Percentiles rank a stretch among this genome's conserved stretches.
Conservation (phyloP, 2,888 invertebrate genomes). For the Cephus pulcher region DNA sequence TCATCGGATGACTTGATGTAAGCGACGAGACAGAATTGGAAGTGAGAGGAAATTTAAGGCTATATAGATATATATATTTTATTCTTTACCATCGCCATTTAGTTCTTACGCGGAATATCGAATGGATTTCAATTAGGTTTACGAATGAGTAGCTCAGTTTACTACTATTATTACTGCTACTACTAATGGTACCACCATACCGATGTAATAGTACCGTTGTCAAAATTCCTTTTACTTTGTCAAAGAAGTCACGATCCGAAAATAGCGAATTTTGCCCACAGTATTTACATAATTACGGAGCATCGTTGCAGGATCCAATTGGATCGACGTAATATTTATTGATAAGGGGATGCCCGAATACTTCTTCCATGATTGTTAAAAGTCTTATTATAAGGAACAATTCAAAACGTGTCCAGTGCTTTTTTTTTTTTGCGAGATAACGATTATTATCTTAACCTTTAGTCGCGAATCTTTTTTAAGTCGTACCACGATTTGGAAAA, state of each 20-base stretch:
- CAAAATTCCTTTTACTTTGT: not conserved
- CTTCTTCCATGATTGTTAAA: not conserved
- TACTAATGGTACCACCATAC: not conserved
- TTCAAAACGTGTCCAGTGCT: not conserved
- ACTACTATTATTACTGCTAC: not conserved
- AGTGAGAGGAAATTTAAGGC: not conserved
- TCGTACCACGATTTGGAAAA: no score
- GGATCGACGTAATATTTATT: not conserved
- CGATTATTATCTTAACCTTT: not conserved
- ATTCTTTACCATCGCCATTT: not conserved
- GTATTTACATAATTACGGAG: not conserved
- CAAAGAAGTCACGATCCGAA: not conserved
- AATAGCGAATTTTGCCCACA: not conserved
- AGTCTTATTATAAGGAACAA: not conserved
- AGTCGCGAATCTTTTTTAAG: not conserved
- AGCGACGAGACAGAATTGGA: conserved; percentile 4
- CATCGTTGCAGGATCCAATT: not conserved
- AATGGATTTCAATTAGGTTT: not conserved
- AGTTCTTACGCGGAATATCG: not conserved
- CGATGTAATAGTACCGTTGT: not conserved
- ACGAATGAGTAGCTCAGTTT: conserved; percentile 1
- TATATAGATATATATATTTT: not conserved
- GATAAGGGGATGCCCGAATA: not conserved
- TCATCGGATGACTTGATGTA: conserved; percentile 1
- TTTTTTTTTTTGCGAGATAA: not conserved